Percentiles rank a stretch among this genome's conserved stretches.
Conservation (phyloP, 35 echinoderm and acorn worm species). For the Acanthaster planci region DNA sequence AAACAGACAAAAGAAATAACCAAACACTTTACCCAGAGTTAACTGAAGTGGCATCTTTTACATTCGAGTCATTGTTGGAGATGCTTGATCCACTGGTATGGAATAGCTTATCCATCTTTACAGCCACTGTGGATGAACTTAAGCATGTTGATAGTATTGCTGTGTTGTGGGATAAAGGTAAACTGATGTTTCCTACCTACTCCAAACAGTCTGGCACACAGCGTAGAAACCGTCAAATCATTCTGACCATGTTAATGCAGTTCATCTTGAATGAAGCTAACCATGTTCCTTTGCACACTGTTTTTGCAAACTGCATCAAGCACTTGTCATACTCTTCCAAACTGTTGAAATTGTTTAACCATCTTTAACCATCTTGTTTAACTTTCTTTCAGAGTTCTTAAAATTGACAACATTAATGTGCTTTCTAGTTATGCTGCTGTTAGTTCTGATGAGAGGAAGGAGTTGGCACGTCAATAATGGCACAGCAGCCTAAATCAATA, state of each 20-base stretch:
- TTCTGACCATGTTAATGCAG: conserved; percentile 32
- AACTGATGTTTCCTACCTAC: neutral
- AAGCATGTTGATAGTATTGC: neutral
- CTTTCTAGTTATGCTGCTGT: conserved; percentile 38
- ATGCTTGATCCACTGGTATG: neutral
- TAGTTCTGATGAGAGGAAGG: conserved; percentile 26
- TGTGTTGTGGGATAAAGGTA: neutral
- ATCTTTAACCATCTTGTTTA: conserved; percentile 23
- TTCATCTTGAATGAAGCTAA: conserved; percentile 34
- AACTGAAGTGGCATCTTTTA: neutral
- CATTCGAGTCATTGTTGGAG: neutral
- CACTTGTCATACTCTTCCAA: conserved; percentile 51
- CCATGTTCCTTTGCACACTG: conserved; percentile 39
- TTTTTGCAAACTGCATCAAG: conserved; percentile 40
- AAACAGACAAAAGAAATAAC: neutral
- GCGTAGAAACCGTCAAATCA: conserved; percentile 16
- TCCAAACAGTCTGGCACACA: neutral
- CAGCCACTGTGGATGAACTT: neutral
- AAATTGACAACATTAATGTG: conserved; percentile 54
- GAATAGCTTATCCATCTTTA: neutral
- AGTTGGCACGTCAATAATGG: conserved; percentile 67
- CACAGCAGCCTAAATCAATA: conserved; percentile 46
- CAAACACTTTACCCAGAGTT: neutral
- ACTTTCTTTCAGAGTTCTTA: conserved; percentile 15
- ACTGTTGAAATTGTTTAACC: conserved; percentile 38